phyloP scores from a whole-genome alignment of 1,140 invertebrate genomes.

The Halesus radiatus region DNA sequence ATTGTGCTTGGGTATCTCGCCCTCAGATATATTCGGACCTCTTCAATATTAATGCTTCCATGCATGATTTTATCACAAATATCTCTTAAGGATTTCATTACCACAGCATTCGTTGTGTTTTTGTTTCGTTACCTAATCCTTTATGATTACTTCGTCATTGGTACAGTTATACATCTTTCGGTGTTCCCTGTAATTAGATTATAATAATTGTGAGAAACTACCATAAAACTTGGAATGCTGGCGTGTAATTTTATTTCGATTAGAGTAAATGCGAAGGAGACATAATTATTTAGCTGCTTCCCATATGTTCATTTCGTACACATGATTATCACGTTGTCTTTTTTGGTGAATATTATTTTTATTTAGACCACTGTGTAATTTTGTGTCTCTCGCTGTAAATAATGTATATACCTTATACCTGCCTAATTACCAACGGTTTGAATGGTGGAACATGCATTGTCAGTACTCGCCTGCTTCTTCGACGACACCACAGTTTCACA shows the following conservation, averaged over 20 bases:
- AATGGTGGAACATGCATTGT: background rate
- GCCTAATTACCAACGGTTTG: slow-evolving; percentile 10
- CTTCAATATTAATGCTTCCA: too few species aligned
- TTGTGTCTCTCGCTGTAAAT: background rate
- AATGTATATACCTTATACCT: background rate
- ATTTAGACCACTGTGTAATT: slow-evolving; percentile 31
- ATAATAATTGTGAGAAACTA: slow-evolving; percentile 57
- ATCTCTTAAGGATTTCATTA: too few species aligned
- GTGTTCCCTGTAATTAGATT: slow-evolving; percentile 56
- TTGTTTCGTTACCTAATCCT: too few species aligned
- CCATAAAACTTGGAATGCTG: slow-evolving; percentile 49
- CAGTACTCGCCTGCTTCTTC: too few species aligned
- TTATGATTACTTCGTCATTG: too few species aligned
- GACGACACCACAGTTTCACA: too few species aligned
- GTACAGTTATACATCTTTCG: slow-evolving; percentile 53
- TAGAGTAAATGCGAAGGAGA: slow-evolving; percentile 47
- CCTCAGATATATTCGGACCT: too few species aligned
- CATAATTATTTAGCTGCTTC: slow-evolving; percentile 44
- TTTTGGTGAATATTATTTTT: slow-evolving; percentile 36
- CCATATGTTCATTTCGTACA: slow-evolving; percentile 36
- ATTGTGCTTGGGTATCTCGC: too few species aligned
- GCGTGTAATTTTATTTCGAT: slow-evolving; percentile 57
- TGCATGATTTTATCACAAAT: too few species aligned
- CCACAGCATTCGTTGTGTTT: too few species aligned
- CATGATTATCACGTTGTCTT: slow-evolving; percentile 41